Percentiles rank a stretch among this genome's conserved stretches.
These are phyloP conservation scores for Eudyptes chrysolophus DNA, from an alignment of 2,113 vertebrate species.

Conservation along the genomic window DNA sequence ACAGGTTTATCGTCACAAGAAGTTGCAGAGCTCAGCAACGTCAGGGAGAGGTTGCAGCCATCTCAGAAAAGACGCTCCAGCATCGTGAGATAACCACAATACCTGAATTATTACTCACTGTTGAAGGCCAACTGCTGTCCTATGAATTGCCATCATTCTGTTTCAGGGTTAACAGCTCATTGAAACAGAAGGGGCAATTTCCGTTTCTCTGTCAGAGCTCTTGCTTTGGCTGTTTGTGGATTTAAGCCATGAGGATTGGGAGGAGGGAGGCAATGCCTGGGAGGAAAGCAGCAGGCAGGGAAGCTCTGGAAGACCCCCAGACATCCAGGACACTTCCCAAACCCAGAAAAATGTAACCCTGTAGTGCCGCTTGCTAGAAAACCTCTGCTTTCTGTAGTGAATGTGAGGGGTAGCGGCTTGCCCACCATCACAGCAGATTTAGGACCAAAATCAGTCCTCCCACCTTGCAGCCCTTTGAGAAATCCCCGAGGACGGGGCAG, in stretches of 20 bases:
- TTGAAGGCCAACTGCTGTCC: neutral
- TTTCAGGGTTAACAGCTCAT: neutral
- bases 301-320: neutral
- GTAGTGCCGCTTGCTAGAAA: neutral
- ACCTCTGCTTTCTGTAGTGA: too few species aligned
- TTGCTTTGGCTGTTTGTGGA: neutral
- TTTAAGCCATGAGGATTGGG: neutral
- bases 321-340: neutral
- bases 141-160: neutral
- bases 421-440: too few species aligned
- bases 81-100: neutral
- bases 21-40: neutral
- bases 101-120: neutral
- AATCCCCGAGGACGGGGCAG: rapidly evolving
- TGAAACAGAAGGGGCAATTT: neutral
- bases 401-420: rapidly evolving
- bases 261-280: neutral
- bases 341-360: rapidly evolving
- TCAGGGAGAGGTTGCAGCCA: neutral
- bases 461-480: neutral
- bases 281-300: neutral
- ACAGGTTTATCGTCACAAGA: neutral
- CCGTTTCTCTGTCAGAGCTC: neutral
- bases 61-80: neutral
- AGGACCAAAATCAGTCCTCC: neutral